Base-by-base conservation (phyloP, 2,113 vertebrate species). In the Dicaeum eximium region DNA sequence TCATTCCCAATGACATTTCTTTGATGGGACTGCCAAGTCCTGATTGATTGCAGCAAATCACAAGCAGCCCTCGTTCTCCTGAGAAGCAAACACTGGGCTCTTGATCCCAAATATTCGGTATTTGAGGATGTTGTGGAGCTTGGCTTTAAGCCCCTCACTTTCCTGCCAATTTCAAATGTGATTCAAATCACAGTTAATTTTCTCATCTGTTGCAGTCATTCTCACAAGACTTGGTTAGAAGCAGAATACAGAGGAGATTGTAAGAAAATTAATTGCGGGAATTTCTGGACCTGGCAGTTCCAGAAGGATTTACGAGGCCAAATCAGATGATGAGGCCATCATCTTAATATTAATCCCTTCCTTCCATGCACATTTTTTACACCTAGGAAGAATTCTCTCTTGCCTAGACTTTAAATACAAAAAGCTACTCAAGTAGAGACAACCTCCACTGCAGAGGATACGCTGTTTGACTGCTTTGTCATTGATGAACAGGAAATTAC, bases 131-230 rank as follows among this genome's bases (percentile, higher is more conserved):
- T 42, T 90, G 38, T 78, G 71, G 62, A 78, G 71, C 64, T 95
- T 95, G 94, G 90, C 87, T 92, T 66, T 42, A 73, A 51, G 64
- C 38, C 67, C n/a, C 56, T 91, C 11, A 3, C 37, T 73, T 79
- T 50, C 67, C 81, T 90, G 90, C 85, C 85, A 73, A 92, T 80
- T 89, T 72, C 87, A 90, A 86, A 90, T 88, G 27, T 38, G 79
- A 90, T 73, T 85, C 81, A 82, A 92, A 94, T 80, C 47, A 5
- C 13, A 94, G 74, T 87, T 90, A 40, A 65, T 86, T 88, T 96
- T 92, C 88, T 94, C 71, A 74, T 90, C 81, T 58, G 35, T 66
- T 91, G 51, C 56, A 88, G 66, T 65, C 85, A 75, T 71, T 91
- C 70, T 88, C 88, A 86, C 22, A 74, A 66, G 81, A 94, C 58